Base-by-base conservation (phyloP, 2,113 vertebrate genomes). In the Corvus cornix region DNA sequence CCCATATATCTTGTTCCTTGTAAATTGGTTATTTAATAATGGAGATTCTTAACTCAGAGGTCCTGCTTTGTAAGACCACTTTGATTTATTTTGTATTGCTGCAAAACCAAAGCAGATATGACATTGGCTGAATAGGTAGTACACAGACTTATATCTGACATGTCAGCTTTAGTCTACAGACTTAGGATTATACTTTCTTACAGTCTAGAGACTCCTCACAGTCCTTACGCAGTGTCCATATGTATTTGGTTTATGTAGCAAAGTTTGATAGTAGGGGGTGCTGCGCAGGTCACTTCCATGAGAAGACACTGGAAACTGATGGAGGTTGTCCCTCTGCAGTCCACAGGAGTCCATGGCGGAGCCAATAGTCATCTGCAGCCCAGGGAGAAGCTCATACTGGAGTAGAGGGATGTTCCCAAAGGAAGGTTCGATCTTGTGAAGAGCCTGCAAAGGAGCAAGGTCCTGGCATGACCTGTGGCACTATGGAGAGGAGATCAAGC, bases 401-500 rank as follows among this genome's bases (percentile, higher is more conserved):
- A 33, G 41, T 8, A 55, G 15, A 62, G 28, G 14, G 12, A 16
- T 69, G 14, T 9, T 48, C 8, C 14, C 30, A 76, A 76, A 55
- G 20, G 17, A 35, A 48, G 26, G 17, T 28, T 43, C 0, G 0
- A 23, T 18, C 70, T 23, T 33, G 14, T 55, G 55, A 76, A 69
- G 48, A 31, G 14, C 13, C 62, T 30, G 5, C 13, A 7, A 44
- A 39, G 27, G 12, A 70, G 8, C 19, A 55, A 22, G 8, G 5
- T 78, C 22, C 22, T 77, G 51, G 22, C 7, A 72, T 30, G 16
- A 26, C 11, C 23, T 35, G 28, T 35, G 43, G 4, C 8, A 10
- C 21, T 2, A 0, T 8, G 19, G 41, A 39, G 28, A 49, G 9
- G 16, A 51, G 20, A 28, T 5, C 4, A 62, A 2, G 0, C 2